A percentile compares a stretch with the other conserved stretches of the same genome.
These are phyloP conservation scores for Naja naja DNA, from an alignment of 2,113 vertebrate species.

Conservation along the genomic window DNA sequence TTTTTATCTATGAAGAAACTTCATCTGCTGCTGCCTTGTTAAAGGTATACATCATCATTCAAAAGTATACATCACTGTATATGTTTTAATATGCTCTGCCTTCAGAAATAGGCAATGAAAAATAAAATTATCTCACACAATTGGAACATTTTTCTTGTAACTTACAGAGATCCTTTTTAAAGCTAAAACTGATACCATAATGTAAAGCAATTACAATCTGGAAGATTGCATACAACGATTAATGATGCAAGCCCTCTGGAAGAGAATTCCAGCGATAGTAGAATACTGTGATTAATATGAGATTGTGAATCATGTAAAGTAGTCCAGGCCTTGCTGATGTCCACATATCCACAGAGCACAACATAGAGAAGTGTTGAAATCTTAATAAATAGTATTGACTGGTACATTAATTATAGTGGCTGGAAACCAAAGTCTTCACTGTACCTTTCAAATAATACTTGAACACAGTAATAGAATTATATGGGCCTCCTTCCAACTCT, in stretches of 20 bases:
- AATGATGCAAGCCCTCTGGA: not conserved
- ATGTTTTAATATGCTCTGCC: not conserved
- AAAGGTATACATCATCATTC: not conserved
- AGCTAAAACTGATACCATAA: not conserved
- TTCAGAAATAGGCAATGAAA: not conserved
- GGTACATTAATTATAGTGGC: not conserved
- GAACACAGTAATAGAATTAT: not conserved
- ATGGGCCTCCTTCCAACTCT: not conserved
- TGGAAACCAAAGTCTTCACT: not conserved
- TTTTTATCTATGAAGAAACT: not conserved
- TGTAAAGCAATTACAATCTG: not conserved
- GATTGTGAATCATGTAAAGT: not conserved
- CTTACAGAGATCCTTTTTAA: not conserved
- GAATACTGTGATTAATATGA: not conserved
- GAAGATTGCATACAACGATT: not conserved
- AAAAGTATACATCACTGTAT: not conserved
- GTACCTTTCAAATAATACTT: not conserved
- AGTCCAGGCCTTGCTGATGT: not conserved
- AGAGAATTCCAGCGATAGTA: not conserved
- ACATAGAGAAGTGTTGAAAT: not conserved
- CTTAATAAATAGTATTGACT: not conserved
- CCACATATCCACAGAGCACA: not conserved
- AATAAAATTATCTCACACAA: not conserved
- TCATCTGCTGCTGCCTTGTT: not conserved
- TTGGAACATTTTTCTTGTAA: not conserved